These are phyloP conservation scores for Aphodius sticticus DNA, from an alignment of 2,888 invertebrate genomes.

Conservation along the genomic window DNA sequence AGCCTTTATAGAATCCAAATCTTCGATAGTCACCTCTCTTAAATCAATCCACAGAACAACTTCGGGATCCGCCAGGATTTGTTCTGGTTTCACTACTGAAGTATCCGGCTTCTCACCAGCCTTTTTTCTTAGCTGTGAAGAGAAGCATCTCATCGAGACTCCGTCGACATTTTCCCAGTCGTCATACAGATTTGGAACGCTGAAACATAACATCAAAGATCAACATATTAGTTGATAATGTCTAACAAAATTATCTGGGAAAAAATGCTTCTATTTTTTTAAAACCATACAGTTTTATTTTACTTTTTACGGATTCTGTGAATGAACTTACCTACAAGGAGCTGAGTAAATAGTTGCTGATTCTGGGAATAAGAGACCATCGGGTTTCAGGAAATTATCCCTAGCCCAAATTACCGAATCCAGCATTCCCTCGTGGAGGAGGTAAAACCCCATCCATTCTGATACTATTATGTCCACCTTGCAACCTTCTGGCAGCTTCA, in stretches of 20 bases:
- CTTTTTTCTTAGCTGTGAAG: conserved; percentile 67
- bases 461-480: conserved; percentile 91
- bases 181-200: conserved; percentile 70
- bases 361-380: conserved; percentile 80
- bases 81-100: conserved; percentile 62
- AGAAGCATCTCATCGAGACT: conserved; percentile 77
- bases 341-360: conserved; percentile 72
- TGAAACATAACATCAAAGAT: conserved; percentile 50
- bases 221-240: no score
- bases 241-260: conserved; percentile 17
- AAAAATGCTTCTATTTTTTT: neutral
- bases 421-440: conserved; percentile 95
- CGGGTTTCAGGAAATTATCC: conserved; percentile 78
- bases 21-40: conserved; percentile 65
- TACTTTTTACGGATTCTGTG: no score
- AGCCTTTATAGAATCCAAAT: conserved; percentile 68
- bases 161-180: conserved; percentile 85
- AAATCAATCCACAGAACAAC: conserved; percentile 75
- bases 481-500: conserved; percentile 67
- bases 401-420: conserved; percentile 86
- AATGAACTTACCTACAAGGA: conserved; percentile 60
- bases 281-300: neutral
- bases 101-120: conserved; percentile 75
- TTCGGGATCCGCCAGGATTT: conserved; percentile 71
- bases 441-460: conserved; percentile 98